Conservation (phyloP, 2,113 vertebrate species). For the Calidris pugnax region DNA sequence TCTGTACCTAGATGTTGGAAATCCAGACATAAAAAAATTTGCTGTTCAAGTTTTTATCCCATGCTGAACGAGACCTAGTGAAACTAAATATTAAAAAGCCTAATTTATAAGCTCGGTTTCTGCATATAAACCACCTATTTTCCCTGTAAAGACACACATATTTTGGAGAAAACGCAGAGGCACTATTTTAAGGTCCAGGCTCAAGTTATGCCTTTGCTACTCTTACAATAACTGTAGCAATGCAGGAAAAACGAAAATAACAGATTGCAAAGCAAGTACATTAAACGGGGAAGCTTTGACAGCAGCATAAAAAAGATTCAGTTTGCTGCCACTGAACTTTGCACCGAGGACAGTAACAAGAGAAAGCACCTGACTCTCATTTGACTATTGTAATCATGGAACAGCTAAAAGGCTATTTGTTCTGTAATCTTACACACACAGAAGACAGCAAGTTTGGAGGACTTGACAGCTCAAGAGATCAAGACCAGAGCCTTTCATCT, state of each 20-base stretch:
- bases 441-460: constrained; percentile 34
- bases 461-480: constrained; percentile 52
- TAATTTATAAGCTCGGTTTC: not conserved
- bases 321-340: not conserved
- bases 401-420: constrained; percentile 48
- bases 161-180: not conserved
- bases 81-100: not conserved
- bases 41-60: not conserved
- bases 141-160: not conserved
- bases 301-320: not conserved
- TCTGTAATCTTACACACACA: not conserved
- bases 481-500: constrained; percentile 46
- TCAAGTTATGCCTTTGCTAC: not conserved
- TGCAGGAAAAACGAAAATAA: not conserved
- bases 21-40: not conserved
- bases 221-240: not conserved
- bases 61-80: not conserved
- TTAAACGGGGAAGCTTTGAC: not conserved
- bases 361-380: constrained; percentile 41
- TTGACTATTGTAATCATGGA: not conserved
- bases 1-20: not conserved
- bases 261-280: not conserved
- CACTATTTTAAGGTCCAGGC: not conserved
- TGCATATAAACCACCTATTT: not conserved
- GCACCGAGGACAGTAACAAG: not conserved